Evolutionary conservation across 2,888 invertebrate genomes (phyloP).

Genomic region (Lathronympha strigana): DNA sequence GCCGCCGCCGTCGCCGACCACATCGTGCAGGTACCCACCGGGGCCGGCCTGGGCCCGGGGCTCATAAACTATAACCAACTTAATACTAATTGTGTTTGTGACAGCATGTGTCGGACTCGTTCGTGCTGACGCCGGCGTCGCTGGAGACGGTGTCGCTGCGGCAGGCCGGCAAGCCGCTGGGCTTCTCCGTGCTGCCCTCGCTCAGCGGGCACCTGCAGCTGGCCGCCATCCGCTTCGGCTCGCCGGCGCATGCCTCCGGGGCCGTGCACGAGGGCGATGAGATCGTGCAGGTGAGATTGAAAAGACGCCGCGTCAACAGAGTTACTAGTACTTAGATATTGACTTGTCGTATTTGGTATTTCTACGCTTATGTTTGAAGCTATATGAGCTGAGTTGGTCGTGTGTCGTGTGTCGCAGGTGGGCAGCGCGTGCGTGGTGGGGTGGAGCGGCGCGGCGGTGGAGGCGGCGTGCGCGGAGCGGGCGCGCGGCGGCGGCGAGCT

Average conservation of each 20-base stretch:
- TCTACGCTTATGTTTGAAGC: too few relatives aligned
- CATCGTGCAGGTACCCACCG: slow-evolving; percentile 89
- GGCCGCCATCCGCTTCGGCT: slow-evolving; percentile 94
- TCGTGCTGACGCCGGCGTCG: slow-evolving; percentile 96
- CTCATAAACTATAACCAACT: too few relatives aligned
- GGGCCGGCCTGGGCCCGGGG: too few relatives aligned
- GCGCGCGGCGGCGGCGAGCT: too few relatives aligned
- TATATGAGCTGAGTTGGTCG: too few relatives aligned
- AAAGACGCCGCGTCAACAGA: too few relatives aligned
- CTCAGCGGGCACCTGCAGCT: slow-evolving; percentile 91
- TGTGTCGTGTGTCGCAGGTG: too few relatives aligned
- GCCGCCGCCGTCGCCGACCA: slow-evolving; percentile 92
- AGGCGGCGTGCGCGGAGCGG: too few relatives aligned
- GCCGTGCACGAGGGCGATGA: slow-evolving; percentile 98
- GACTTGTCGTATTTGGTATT: too few relatives aligned
- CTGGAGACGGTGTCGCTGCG: slow-evolving; percentile 94
- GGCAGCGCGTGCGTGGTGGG: too few relatives aligned
- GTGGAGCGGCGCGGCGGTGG: too few relatives aligned
- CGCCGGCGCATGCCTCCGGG: slow-evolving; percentile 95
- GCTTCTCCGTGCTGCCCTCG: slow-evolving; percentile 94
- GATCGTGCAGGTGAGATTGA: slow-evolving; percentile 93
- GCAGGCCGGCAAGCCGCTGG: slow-evolving; percentile 94
- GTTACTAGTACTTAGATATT: too few relatives aligned
- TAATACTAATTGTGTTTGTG: background rate
- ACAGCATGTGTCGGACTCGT: slow-evolving; percentile 92